Base-by-base conservation (phyloP, 2,797 vertebrate species). In the Sebastes taczanowskii region DNA sequence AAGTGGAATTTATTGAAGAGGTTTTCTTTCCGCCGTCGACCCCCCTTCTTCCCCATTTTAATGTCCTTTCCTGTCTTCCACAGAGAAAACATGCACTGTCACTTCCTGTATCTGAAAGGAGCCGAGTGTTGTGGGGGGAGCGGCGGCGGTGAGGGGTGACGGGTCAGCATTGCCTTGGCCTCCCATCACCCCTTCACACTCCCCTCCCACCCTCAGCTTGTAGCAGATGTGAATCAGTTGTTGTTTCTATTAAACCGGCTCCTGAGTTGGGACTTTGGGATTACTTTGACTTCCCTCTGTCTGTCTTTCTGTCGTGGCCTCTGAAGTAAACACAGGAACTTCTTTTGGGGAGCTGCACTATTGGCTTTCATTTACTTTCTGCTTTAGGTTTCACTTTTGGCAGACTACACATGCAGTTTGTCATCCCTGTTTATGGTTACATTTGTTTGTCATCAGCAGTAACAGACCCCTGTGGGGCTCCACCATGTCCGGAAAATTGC, bases 31-130 rank as follows among this genome's bases (percentile, higher is more conserved):
- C 71, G 35, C 71, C 58, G 16, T 77, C 74, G 5, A 27, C 56
- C 46, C 80, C 79, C 70, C 72, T 42, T 71, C 49, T 71, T 61
- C 74, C 52, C 65, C 62, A 74, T 86, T 90, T 90, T 86, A 90
- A 92, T 93, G 88, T 92, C 78, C 82, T 92, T 96, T 96, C 95
- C 95, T 96, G 94, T 94, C 93, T 90, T 88, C 87, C 73, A 67
- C 78, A 76, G 86, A 92, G 91, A 92, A 96, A 95, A 95, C 93
- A 93, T 78, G 84, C 87, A 70, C 84, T 90, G 92, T 94, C 92
- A 94, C 94, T 95, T 95, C 95, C 95, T 95, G 94, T 92, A 80
- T 94, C 89, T 87, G 87, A 79, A 81, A 85, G 78, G 62, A 81
- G 74, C 32, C 29, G 52, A 55, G 78, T 83, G 83, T 84, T 86